These are phyloP conservation scores for Tapera naevia DNA, from an alignment of 2,797 vertebrate species.

Conservation along the genomic window DNA sequence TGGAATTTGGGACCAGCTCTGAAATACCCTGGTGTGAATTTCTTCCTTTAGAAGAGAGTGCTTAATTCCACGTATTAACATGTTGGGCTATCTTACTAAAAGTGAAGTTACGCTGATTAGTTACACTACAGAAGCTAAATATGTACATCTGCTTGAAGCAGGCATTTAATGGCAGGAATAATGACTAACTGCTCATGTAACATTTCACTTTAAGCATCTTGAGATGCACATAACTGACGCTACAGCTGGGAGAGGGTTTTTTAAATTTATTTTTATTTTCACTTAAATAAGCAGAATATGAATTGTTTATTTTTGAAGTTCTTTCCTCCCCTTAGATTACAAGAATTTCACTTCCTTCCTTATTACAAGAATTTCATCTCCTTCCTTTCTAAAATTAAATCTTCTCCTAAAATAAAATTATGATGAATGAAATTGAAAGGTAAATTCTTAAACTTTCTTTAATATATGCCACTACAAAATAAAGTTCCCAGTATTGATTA, in stretches of 20 bases:
- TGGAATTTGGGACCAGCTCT: constrained; percentile 25
- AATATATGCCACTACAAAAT: not conserved
- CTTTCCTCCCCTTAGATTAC: not conserved
- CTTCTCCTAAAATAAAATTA: not conserved
- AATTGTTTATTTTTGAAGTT: constrained; percentile 5
- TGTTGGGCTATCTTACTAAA: constrained; percentile 63
- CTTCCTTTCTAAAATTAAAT: not conserved
- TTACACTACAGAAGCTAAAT: constrained; percentile 71
- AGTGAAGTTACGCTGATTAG: constrained; percentile 73
- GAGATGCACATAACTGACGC: not conserved
- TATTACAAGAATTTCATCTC: not conserved
- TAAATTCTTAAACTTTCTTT: constrained; percentile 47
- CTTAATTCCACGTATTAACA: constrained; percentile 73
- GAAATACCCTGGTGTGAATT: constrained; percentile 58
- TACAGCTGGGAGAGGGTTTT: not conserved
- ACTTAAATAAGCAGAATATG: constrained; percentile 13
- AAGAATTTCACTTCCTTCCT: not conserved
- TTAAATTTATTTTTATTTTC: constrained; percentile 19
- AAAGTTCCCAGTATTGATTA: constrained; percentile 58
- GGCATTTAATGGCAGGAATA: constrained; percentile 41
- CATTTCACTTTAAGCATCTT: not conserved
- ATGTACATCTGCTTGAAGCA: constrained; percentile 69
- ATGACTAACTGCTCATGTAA: constrained; percentile 51
- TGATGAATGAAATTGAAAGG: not conserved
- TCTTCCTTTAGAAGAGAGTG: constrained; percentile 58